A percentile compares a stretch with the other conserved stretches of the same genome.
Conservation (phyloP, 2,113 vertebrate genomes). For the Callipepla squamata region DNA sequence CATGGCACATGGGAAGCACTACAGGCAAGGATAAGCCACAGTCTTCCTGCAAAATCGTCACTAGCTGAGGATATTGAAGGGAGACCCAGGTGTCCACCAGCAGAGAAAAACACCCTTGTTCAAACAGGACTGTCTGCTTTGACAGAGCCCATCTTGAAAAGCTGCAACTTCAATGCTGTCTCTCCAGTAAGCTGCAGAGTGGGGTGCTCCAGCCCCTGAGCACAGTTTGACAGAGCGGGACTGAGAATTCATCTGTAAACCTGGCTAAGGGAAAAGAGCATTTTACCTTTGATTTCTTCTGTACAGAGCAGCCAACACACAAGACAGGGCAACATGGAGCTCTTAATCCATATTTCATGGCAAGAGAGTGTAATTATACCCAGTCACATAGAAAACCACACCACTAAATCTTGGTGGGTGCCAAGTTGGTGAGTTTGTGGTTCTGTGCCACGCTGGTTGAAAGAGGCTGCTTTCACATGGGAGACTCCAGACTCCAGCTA, state of each 20-base stretch:
- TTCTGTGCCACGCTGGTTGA: background rate
- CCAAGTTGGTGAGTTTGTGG: background rate
- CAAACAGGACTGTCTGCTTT: background rate
- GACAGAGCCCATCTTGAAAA: background rate
- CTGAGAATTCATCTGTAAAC: background rate
- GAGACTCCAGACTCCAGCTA: background rate
- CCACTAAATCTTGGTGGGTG: background rate
- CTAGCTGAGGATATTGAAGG: background rate
- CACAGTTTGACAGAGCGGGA: background rate
- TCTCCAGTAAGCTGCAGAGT: background rate
- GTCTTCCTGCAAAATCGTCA: fast-evolving
- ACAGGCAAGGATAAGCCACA: background rate
- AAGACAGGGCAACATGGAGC: background rate
- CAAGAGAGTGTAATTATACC: background rate
- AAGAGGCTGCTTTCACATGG: background rate
- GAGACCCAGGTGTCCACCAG: background rate
- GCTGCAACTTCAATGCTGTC: background rate
- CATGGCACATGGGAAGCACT: fast-evolving
- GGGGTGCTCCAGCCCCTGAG: background rate
- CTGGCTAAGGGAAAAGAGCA: background rate
- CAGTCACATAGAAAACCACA: background rate
- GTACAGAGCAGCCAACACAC: background rate
- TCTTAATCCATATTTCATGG: background rate
- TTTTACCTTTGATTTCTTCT: background rate
- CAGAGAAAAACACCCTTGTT: fast-evolving